Evolutionary conservation across 37 sponge, comb jelly and placozoan species (phyloP).

Genomic region (Bolinopsis microptera): DNA sequence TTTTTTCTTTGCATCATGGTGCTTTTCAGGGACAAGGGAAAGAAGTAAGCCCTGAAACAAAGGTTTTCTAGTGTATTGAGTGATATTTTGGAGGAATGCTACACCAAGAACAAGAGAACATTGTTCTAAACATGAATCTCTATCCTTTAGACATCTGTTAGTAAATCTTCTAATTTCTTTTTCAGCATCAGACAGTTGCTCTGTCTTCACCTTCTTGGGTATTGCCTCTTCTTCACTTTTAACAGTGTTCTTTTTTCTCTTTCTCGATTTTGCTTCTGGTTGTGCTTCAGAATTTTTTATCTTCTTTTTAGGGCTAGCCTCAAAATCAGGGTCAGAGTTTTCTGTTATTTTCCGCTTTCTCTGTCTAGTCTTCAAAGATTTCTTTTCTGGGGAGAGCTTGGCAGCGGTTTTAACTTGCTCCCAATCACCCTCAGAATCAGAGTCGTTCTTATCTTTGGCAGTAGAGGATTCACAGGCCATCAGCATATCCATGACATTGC

Average conservation of each 20-base stretch:
- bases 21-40: conserved; percentile 6
- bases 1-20: neutral
- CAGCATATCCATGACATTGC: neutral
- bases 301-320: neutral
- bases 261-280: neutral
- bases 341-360: neutral
- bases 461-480: neutral
- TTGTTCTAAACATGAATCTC: conserved; percentile 41
- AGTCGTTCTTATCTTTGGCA: neutral
- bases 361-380: neutral
- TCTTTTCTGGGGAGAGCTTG: neutral
- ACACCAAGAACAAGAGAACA: conserved; percentile 35
- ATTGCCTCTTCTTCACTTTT: neutral
- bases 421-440: neutral
- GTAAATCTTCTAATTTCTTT: conserved; percentile 51
- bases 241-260: neutral
- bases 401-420: neutral
- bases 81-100: neutral
- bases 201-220: neutral
- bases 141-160: conserved; percentile 29
- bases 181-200: conserved; percentile 14
- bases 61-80: neutral
- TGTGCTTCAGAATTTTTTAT: neutral
- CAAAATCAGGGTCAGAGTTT: neutral
- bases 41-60: neutral